Evolutionary conservation across 2,797 vertebrate genomes (phyloP), one percentile per base, ranked within the genome.

Genomic region (Urocyon cinereoargenteus): DNA sequence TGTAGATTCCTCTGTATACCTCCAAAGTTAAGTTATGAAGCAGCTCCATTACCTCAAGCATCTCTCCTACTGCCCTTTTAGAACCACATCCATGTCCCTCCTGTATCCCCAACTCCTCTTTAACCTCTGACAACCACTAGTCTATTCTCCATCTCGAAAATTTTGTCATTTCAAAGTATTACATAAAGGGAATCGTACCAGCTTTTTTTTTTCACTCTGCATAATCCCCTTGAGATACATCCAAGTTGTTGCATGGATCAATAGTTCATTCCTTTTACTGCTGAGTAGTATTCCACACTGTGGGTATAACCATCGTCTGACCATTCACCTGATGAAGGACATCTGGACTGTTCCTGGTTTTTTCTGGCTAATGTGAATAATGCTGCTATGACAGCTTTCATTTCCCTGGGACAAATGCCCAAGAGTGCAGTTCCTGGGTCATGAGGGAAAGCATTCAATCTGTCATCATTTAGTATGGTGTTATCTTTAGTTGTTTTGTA

Each of bases 161-260:
- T 90, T 31, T 36, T 55, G 36, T 85, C n/a, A 85, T 91, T 79
- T 96, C 89, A 88, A 22, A 72, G 59, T 81, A 11, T 81, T 57
- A 26, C 14, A 22, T 10, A 61, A 87, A 75, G 51, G n/a, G 77
- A 88, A 61, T 45, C 77, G n/a, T n/a, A n/a, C 34, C 34, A 2
- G 62, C 49, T 78, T 70, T 24, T 68, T 85, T 90, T 66, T 62
- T 62, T 34, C 64, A 92, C 59, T 85, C 40, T 57, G 19, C 40
- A 57, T 62, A 83, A 79, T 62, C 45, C 10, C 26, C 55, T 92
- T 91, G 73, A 90, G 61, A 90, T 51, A 3, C 57, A 90, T 55
- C 59, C 64, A 90, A 64, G 21, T 51, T 92, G 72, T 85, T 70
- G 0, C 55, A 12, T 8, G 49, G n/a, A 57, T 45, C 68, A 22